Base-by-base conservation (phyloP, 2,888 invertebrate species). In the Cartodere bifasciata region DNA sequence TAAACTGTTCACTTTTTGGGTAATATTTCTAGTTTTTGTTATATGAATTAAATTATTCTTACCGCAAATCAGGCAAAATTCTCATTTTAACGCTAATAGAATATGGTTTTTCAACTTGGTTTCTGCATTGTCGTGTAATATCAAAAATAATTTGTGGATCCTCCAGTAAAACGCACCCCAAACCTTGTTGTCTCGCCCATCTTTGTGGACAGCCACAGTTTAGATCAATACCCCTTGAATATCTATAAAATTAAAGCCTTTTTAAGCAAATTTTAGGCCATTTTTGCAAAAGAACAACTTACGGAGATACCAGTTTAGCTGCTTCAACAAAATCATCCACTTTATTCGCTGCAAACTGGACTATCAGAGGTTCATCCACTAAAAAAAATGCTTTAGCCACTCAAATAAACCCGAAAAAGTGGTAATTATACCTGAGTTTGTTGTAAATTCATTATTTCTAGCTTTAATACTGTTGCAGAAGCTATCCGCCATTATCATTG, bases 161-260 rank as follows among this genome's bases (percentile, higher is more conserved):
- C 6, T 72, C 72, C 12, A 95, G 59, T 41, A 95, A 60, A 35
- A 79, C 75, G 49, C 85, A 85, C 1, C 95, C 95, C 53, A 86
- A 82, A 3, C 90, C 90, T 52, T 87, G 84, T 42, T 81, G 73
- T 60, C 86, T 79, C 0, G 94, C 94, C 94, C 94, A 95, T 42
- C 76, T 67, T 60, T 97, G 97, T 1, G 97, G 97, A 48, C 97
- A 97, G 1, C 97, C 97, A 65, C 97, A 97, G 56, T 97, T 97
- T 17, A 97, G 63, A 63, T 97, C 97, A 2, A 94, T 81, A 4
- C 97, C 97, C 65, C 86, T 81, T 31, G 82, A 75, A 63, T 79
- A 84, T 9, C 79, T 79, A 45, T 35, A 45, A 1, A 7, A 24
- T 27, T 22, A n/a, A 4, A 17, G 15, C 9, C 34, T 16, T 21